A percentile compares a stretch with the other conserved stretches of the same genome.
Conservation (phyloP, 2,888 invertebrate genomes). For the Sturmia bella region DNA sequence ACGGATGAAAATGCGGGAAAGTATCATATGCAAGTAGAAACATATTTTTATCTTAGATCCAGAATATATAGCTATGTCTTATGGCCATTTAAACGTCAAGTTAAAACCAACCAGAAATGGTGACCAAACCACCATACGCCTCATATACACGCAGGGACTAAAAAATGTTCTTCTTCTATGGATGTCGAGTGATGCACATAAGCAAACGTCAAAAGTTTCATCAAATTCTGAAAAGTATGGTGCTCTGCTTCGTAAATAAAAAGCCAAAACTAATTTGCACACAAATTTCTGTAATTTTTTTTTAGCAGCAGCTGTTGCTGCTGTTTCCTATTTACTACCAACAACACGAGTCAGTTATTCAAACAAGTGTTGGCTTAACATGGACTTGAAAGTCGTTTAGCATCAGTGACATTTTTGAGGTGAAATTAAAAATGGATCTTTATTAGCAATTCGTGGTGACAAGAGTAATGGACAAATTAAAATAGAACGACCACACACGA, state of each 20-base stretch:
- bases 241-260: not conserved
- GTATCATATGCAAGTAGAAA: no score
- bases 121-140: no score
- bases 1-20: no score
- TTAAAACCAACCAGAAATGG: no score
- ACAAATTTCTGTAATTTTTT: not conserved
- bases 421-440: conserved; percentile 60
- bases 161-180: no score
- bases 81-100: no score
- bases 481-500: conserved; percentile 52
- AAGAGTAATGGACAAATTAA: conserved; percentile 53
- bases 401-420: conserved; percentile 27
- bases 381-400: conserved; percentile 20
- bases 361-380: conserved; percentile 53
- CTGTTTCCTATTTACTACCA: not conserved
- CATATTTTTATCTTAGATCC: no score
- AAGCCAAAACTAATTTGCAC: not conserved
- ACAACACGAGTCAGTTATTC: conserved; percentile 39
- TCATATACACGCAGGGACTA: no score
- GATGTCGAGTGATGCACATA: no score
- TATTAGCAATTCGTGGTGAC: conserved; percentile 64
- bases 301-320: not conserved
- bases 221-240: not conserved
- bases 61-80: no score
- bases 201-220: not conserved